Evolutionary conservation across 2,113 vertebrate species (phyloP).

Genomic region (Bufo gargarizans): DNA sequence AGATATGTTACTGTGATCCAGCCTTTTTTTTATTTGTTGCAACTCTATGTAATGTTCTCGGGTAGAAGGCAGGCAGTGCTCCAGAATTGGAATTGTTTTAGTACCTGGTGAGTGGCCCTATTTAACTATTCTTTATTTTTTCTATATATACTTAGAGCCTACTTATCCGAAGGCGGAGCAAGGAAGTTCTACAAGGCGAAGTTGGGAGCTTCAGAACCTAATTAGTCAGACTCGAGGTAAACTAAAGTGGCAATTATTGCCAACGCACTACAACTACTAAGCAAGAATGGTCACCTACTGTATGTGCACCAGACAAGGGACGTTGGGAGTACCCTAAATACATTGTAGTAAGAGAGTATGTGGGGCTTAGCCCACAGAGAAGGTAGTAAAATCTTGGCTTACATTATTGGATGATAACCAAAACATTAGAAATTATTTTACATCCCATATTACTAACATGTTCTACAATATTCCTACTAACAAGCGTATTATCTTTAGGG

Average conservation of each 20-base stretch:
- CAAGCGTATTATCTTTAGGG: no score
- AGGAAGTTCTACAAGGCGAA: constrained; percentile 77
- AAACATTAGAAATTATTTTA: neutral
- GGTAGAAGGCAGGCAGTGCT: no score
- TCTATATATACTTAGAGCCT: constrained; percentile 76
- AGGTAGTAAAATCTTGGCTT: neutral
- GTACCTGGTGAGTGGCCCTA: no score
- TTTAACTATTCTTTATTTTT: no score
- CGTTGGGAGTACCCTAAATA: no score
- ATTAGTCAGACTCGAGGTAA: constrained; percentile 91
- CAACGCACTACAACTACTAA: neutral
- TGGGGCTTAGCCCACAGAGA: neutral
- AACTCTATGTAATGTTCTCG: no score
- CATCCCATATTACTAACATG: neutral
- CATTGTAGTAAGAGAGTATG: no score
- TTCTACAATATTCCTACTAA: neutral
- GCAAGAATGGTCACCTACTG: neutral
- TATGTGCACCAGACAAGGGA: neutral
- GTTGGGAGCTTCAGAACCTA: constrained; percentile 95
- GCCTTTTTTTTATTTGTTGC: no score
- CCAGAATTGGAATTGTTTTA: no score
- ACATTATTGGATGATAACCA: neutral
- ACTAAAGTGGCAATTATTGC: neutral
- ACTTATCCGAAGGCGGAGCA: constrained; percentile 88
- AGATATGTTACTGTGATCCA: no score